Evolutionary conservation across 2,113 vertebrate species (phyloP).

Genomic region (Anolis carolinensis): DNA sequence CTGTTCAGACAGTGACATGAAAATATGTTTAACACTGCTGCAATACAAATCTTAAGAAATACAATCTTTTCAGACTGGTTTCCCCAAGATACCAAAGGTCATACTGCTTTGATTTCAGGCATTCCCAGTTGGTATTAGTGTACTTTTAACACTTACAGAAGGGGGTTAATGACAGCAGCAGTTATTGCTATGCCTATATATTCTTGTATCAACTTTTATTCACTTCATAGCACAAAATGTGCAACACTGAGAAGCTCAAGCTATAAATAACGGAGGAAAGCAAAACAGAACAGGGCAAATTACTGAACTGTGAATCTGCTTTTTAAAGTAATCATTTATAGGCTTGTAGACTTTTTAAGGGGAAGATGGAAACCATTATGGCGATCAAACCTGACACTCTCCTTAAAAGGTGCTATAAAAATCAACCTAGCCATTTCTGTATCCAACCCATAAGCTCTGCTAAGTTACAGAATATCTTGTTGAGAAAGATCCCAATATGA

Average conservation of each 20-base stretch:
- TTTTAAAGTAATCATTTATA: background rate
- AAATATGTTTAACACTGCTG: background rate
- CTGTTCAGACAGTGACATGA: background rate
- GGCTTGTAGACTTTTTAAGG: background rate
- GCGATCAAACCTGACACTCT: background rate
- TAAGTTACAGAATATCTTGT: background rate
- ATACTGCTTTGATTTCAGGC: background rate
- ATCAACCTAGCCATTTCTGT: background rate
- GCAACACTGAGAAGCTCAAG: background rate
- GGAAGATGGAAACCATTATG: background rate
- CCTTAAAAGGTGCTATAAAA: conserved; percentile 7
- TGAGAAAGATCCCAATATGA: background rate
- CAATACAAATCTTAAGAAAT: no score
- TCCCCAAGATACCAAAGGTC: background rate
- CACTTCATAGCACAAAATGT: background rate
- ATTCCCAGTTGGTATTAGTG: background rate
- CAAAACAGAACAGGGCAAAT: conserved; percentile 27
- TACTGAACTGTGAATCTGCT: conserved; percentile 19
- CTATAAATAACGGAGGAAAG: background rate
- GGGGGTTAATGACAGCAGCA: background rate
- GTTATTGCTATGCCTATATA: background rate
- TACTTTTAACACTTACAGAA: background rate
- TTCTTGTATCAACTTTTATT: background rate
- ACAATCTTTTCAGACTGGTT: background rate
- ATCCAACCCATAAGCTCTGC: background rate